These are phyloP conservation scores for Synergus laeviventris DNA, from an alignment of 2,888 invertebrate genomes.

Conservation along the genomic window DNA sequence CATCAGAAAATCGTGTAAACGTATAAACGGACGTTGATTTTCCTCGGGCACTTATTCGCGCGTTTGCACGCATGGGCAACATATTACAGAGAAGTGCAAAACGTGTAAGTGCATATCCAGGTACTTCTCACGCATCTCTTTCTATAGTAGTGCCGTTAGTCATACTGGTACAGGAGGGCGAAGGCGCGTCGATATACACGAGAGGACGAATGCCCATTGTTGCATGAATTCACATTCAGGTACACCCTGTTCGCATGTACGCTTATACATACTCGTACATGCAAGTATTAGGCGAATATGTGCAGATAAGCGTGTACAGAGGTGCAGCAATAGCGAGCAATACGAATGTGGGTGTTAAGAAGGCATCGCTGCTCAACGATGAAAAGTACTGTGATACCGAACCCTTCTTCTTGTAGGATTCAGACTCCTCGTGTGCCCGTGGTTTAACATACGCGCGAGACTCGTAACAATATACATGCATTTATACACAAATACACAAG, in stretches of 20 bases:
- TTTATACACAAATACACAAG: slow-evolving; percentile 36
- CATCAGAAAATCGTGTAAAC: not conserved
- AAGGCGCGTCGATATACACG: slow-evolving; percentile 23
- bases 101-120: slow-evolving; percentile 20
- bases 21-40: not conserved
- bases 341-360: slow-evolving; percentile 33
- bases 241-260: slow-evolving; percentile 39
- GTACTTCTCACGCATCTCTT: slow-evolving; percentile 22
- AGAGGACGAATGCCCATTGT: slow-evolving; percentile 45
- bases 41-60: slow-evolving; percentile 4
- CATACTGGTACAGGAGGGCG: slow-evolving; percentile 1
- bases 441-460: not conserved
- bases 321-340: slow-evolving; percentile 50
- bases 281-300: slow-evolving; percentile 46
- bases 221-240: slow-evolving; percentile 43
- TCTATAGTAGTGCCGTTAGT: slow-evolving; percentile 13
- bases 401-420: not conserved
- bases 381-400: slow-evolving; percentile 6
- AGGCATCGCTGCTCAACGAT: not conserved
- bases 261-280: not conserved
- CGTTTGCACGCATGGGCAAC: slow-evolving; percentile 10
- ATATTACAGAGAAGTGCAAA: slow-evolving; percentile 3
- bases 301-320: slow-evolving; percentile 53
- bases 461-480: not conserved
- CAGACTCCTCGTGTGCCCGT: not conserved